Base-by-base conservation (phyloP, 2,797 vertebrate genomes). In the Cercopithecus petaurista region DNA sequence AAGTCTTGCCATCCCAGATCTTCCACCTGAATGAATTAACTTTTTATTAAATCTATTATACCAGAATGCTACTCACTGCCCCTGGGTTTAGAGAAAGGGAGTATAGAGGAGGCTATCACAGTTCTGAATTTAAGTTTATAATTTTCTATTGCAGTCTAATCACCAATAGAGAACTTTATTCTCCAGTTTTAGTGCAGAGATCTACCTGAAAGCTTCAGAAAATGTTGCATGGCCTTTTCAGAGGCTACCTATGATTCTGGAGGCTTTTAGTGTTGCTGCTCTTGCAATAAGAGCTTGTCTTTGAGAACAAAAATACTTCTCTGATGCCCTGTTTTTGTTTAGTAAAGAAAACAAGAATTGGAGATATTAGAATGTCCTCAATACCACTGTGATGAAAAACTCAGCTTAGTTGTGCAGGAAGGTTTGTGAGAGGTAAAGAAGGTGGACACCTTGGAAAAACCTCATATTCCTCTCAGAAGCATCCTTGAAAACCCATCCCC, bases 21-120 rank as follows among this genome's bases (percentile, higher is more conserved):
- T 2, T 43, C 13, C 5, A 81, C 39, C 4, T 92, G 26, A 10
- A 28, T 70, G n/a, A 83, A 91, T 72, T 70, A 46, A 61, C 28
- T 81, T 86, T 86, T 92, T 48, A 43, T 87, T 89, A 72, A 76
- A 88, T 82, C 39, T 28, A 17, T 88, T 95, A 81, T 33, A 88
- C n/a, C 41, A 36, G 41, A 67, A 82, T 93, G 17, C 64, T 94
- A 36, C 12, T 80, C 64, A 48, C 33, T 73, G 12, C 72, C 88
- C 55, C 72, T 87, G 33, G 30, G 46, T 50, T 87, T 77, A 84
- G 39, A 93, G 36, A 61, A 90, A 92, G 39, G 28, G 48, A n/a
- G 0, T 59, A 17, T 1, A 57, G n/a, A 86, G 41, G 46, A 90
- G 12, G 28, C 21, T 46, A 36, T 4, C 41, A 41, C 6, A 70